A percentile compares a stretch with the other conserved stretches of the same genome.
Conservation (phyloP, 2,797 vertebrate genomes). For the Tragopan temminckii region DNA sequence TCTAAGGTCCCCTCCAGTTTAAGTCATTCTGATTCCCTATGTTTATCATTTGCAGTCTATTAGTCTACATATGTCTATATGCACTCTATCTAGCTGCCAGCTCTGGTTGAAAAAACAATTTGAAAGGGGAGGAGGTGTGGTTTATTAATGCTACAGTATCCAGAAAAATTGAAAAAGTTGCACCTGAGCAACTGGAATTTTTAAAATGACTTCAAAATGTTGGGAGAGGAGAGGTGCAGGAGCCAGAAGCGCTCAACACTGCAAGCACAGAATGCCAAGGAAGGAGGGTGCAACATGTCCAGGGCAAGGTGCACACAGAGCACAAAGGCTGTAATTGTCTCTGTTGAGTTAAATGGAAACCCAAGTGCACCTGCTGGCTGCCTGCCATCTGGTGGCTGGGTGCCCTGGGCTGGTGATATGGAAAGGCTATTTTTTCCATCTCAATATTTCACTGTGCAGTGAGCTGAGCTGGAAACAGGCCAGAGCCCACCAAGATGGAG, state of each 20-base stretch:
- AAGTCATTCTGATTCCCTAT: too few relatives aligned
- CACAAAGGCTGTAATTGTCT: neutral
- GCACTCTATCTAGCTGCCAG: neutral
- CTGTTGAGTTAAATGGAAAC: neutral
- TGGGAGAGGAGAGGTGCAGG: neutral
- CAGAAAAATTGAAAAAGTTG: neutral
- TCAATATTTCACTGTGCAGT: neutral
- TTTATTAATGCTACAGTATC: neutral
- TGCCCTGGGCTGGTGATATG: neutral
- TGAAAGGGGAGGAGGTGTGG: neutral
- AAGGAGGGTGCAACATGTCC: neutral
- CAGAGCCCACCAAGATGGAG: neutral
- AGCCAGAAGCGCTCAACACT: neutral
- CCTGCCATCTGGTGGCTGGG: neutral
- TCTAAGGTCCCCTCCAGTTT: too few relatives aligned
- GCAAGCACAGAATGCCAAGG: neutral
- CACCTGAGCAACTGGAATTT: neutral
- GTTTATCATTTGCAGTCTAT: neutral
- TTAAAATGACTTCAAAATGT: neutral
- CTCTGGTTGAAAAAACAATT: neutral
- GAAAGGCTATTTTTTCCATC: neutral
- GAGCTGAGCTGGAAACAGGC: neutral
- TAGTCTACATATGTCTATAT: neutral
- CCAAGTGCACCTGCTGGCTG: neutral
- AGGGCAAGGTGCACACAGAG: accelerated